Base-by-base conservation (phyloP, 2,113 vertebrate genomes). In the Phocoena sinus region DNA sequence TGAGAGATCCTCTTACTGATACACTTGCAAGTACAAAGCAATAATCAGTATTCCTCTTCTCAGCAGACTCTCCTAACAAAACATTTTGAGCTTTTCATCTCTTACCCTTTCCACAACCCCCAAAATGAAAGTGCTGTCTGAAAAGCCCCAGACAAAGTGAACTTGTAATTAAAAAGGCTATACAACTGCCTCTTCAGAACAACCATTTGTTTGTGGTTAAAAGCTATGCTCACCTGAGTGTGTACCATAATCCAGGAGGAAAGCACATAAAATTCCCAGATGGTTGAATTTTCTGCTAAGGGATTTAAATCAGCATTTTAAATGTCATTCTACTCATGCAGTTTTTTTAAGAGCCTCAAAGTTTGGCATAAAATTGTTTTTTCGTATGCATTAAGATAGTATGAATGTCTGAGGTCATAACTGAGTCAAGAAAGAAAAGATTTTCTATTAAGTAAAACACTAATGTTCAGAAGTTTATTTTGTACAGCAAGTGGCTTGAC, bases 201-300 rank as follows among this genome's bases (percentile, higher is more conserved):
- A 97, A 89, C 6, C 70, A 94, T 90, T 98, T 97, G 77, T 94
- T 93, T 96, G 89, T 96, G 94, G 91, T 85, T 95, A 97, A 96
- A 91, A 96, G 93, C 96, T 95, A 2, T 97, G 85, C 92, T 98
- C 87, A 85, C 95, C 96, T 97, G 93, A 74, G 89, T 95, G 63
- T 97, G 92, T 73, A 77, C 82, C 91, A 96, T 82, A 96, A 97
- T 91, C 97, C 81, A 95, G 96, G 96, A 98, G 96, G 77, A 95
- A 98, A 97, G 79, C 94, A 96, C 92, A 97, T 97, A 90, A 97
- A 88, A 97, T 97, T 98, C 94, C 96, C 96, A 98, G 93, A 98
- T 98, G 97, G 98, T 82, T 98, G 96, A 98, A 97, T 97, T 97
- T 98, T 98, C 98, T 98, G 97, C 96, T 94, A 90, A 98, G 97